Base-by-base conservation (phyloP, 1,140 invertebrate species). In the Euglossa dilemma region DNA sequence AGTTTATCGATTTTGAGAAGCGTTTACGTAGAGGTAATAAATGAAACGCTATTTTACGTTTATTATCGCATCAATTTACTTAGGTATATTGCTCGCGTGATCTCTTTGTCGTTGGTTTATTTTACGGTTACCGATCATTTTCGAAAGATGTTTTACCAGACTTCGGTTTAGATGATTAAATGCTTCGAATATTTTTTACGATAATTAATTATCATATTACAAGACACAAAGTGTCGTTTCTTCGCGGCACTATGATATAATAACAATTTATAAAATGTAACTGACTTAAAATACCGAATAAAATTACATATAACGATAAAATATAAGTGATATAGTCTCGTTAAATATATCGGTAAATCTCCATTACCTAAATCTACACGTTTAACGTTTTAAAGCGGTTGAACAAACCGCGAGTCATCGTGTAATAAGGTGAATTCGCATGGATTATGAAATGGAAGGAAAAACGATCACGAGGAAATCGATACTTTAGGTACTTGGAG, bases 401-500 rank as follows among this genome's bases (percentile, higher is more conserved):
- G 43, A 66, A 45, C 11, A 43, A 70, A 72, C 52, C 14, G 28
- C 70, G 25, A 75, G 69, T 75, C n/a, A 7, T 20, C 6, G n/a
- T 63, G 5, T 9, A 50, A 45, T 54, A 45, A 54, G 59, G 64
- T 20, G 43, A 66, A 66, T 66, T 23, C 9, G 20, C 20, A n/a
- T 12, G 5, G 47, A 56, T 66, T 66, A 45, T 43, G 50, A 77
- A 56, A 66, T 69, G 23, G 71, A 74, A 47, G 6, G 18, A 9
- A n/a, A 52, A 80, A 77, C 45, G 23, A 64, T 66, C 43, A 54
- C 14, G 18, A 43, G 7, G 36, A 80, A 84, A 86, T 71, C 43
- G 54, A 43, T 59, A 45, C 85, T 78, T 75, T 83, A 94, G 93
- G 88, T 93, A 93, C 75, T 72, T 92, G n/a, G 36, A 80, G 25